Base-by-base conservation (phyloP, 1,140 invertebrate genomes). In the Plectrocnemia conspersa region DNA sequence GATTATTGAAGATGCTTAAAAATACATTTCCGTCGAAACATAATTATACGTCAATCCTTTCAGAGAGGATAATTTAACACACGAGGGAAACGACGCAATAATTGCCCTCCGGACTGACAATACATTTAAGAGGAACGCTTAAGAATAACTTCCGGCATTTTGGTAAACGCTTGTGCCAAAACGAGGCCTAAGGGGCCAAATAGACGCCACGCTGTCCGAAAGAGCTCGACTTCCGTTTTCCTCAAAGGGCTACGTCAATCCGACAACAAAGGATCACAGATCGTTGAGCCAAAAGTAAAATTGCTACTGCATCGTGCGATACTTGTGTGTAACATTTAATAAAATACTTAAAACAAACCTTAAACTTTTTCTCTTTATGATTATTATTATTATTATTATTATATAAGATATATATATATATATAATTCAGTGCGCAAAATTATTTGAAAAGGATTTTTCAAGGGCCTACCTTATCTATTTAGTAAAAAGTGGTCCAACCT, bases 91-190 rank as follows among this genome's bases (percentile, higher is more conserved):
- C 27, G 27, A 29, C n/a, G 27, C n/a, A 29, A 29, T 29, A 29
- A 29, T 29, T 29, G 27, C 27, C n/a, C 27, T 29, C 27, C 27
- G 27, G 27, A 29, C 27, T n/a, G 27, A 29, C 27, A 29, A 29
- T 29, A 29, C 27, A 29, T 29, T 29, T 29, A n/a, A 29, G 27
- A 7, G 6, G 6, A n/a, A n/a, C 27, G 27, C n/a, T n/a, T 29
- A 29, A 29, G 27, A 29, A 29, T 29, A 29, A 29, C 27, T 29
- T 29, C 27, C 27, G 27, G n/a, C 27, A 29, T 29, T 29, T 29
- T 7, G 6, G 6, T 29, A n/a, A n/a, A 29, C 27, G n/a, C n/a
- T 29, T 29, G 27, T 6, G 6, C 27, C 27, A n/a, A n/a, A 29
- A n/a, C 27, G n/a, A 29, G n/a, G 27, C 27, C 27, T 29, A 29